Base-by-base conservation (phyloP, 2,797 vertebrate genomes). In the Smutsia temminckii region DNA sequence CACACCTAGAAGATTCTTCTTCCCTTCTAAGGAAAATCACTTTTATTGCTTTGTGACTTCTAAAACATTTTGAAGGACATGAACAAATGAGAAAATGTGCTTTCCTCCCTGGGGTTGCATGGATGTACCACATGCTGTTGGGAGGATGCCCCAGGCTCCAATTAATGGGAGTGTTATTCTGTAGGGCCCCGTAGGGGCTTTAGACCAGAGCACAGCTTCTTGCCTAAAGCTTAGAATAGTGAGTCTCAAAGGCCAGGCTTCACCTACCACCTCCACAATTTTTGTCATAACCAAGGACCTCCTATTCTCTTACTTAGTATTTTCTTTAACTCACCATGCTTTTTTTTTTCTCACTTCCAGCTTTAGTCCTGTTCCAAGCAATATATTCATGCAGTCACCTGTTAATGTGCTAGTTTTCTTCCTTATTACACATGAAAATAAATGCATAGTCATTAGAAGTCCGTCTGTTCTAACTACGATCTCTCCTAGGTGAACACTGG, bases 41-140 rank as follows among this genome's bases (percentile, higher is more conserved):
- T 59, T 49, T 10, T 53, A 10, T 40, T 46, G 85, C 89, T 92
- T 84, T 7, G 7, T 79, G 6, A 69, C 16, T 46, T 83, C 63
- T 74, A 25, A 57, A 55, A 25, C 42, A 0, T 55, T 23, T 29
- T 42, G n/a, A 61, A 79, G 91, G 61, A n/a, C 46, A 5, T 27
- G 42, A 40, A 46, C 72, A 69, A 74, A 49, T 8, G 4, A 78
- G 68, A 61, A 18, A 25, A 10, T 9, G 18, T 23, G 11, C 77
- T 61, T 72, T 80, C 55, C 7, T 64, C 81, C 16, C 49, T 74
- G n/a, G 74, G 32, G 49, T 9, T 2, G 0, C 37, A 29, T 18
- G 0, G 0, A 1, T 3, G 34, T 18, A 1, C 37, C 59, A 0
- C 12, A 0, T 3, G 4, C 68, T 34, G 27, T 79, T 7, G 0